phyloP scores from a whole-genome alignment of 1,140 invertebrate species.

The Drosophila guanche region DNA sequence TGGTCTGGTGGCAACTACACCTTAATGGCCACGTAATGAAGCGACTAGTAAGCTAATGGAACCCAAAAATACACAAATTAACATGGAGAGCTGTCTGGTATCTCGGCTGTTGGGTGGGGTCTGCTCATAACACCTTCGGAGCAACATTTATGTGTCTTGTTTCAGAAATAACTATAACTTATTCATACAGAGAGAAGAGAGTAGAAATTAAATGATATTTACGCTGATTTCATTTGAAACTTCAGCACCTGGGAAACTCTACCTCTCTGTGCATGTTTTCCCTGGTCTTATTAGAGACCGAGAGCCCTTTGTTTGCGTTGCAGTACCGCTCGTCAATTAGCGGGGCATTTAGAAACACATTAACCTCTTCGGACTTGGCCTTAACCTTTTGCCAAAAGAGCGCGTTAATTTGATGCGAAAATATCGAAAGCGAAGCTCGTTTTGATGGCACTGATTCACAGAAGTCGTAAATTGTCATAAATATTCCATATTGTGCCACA shows the following conservation, averaged over 20 bases:
- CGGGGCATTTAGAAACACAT: conserved; percentile 74
- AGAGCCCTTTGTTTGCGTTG: conserved; percentile 29
- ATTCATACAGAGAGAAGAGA: too few relatives aligned
- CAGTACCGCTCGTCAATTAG: conserved; percentile 58
- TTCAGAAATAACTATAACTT: too few relatives aligned
- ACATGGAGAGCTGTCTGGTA: conserved; percentile 8
- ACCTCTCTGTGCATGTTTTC: not conserved
- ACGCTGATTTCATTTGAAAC: not conserved
- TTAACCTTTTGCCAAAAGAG: conserved; percentile 60
- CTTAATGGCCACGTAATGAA: conserved; percentile 51
- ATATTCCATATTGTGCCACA: conserved; percentile 9
- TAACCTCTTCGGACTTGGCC: conserved; percentile 69
- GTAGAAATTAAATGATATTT: too few relatives aligned
- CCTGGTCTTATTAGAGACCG: not conserved
- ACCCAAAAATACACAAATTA: conserved; percentile 14
- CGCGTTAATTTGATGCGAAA: conserved; percentile 63
- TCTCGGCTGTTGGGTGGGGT: too few relatives aligned
- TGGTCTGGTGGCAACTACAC: conserved; percentile 39
- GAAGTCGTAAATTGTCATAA: conserved; percentile 70
- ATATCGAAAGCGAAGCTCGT: conserved; percentile 48
- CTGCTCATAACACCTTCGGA: too few relatives aligned
- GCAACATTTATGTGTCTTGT: not conserved
- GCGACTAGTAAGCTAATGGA: conserved; percentile 45
- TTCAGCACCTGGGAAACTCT: not conserved
- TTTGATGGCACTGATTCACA: conserved; percentile 53